Evolutionary conservation across 1,140 invertebrate genomes (phyloP), one percentile per base, ranked within the genome.

Genomic region (Drosophila bocki): DNA sequence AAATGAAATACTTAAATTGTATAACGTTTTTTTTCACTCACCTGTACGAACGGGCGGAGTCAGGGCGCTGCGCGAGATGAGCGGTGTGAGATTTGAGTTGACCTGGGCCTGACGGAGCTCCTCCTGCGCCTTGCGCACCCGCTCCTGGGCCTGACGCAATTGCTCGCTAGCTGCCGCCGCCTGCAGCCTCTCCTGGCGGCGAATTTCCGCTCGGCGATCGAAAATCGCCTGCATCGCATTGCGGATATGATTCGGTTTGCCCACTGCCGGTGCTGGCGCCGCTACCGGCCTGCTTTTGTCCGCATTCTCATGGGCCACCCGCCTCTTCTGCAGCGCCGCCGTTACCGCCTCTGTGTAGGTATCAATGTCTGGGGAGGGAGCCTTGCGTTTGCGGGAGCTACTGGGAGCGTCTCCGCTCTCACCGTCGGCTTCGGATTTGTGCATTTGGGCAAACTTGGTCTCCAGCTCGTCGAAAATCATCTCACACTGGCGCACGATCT

Each of bases 401-500:
- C 81, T 71, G 2, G 59, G 11, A 7, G 9, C 44, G 22, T 32
- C n/a, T 42, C 41, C 13, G 8, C 22, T 19, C 22, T 78, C 50
- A 22, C 3, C 35, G 12, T 74, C 79, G 13, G 51, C 37, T 3
- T 22, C 63, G 2, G 71, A 1, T 32, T 92, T 84, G 53, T 92
- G 90, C 47, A 85, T 48, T 9, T 77, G 58, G 0, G 88, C 82
- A 42, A 92, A 91, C 57, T 93, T 91, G 22, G 78, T 77, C 72
- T 94, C 93, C 58, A 94, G 87, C 74, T 94, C 92, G 93, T 96
- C 95, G 80, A 96, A 97, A 72, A 97, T 96, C 91, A 94, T 95
- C 59, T 96, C 93, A 85, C 96, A 97, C 88, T 97, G 96, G 61
- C 95, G 94, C 85, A 95, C 94, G 11, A 96, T 93, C 75, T 95